Conservation (phyloP, 2,113 vertebrate species). For the Chinchilla lanigera region DNA sequence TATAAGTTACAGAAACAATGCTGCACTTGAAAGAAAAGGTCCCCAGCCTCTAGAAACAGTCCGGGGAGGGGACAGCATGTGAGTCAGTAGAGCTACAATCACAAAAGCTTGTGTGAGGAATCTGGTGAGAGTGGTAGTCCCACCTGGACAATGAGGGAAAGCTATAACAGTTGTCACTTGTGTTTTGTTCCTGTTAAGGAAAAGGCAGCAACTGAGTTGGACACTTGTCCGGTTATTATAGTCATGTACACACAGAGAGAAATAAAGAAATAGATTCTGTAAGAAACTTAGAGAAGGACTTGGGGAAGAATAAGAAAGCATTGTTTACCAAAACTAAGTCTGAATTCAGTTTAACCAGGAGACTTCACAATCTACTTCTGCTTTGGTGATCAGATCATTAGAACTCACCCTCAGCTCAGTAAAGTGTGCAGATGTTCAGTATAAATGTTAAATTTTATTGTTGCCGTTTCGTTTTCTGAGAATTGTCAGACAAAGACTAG, state of each 20-base stretch:
- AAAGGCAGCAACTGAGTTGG: not conserved
- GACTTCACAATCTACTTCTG: not conserved
- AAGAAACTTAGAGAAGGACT: not conserved
- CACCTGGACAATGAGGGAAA: not conserved
- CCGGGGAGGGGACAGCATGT: not conserved
- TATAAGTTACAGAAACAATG: not conserved
- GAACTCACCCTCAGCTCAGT: not conserved
- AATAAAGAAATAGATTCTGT: not conserved
- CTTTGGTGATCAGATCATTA: not conserved
- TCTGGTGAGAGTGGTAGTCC: fast-evolving
- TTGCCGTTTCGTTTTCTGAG: not conserved
- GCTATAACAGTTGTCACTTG: not conserved
- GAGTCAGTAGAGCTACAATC: not conserved
- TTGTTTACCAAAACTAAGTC: not conserved
- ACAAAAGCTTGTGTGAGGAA: not conserved
- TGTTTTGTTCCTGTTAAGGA: conserved; percentile 17
- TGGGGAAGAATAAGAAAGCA: not conserved
- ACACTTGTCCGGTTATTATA: not conserved
- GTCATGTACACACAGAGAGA: not conserved
- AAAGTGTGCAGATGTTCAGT: not conserved
- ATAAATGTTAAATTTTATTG: not conserved
- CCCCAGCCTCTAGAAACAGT: not conserved
- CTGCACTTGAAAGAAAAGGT: not conserved
- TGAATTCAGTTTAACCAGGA: not conserved
- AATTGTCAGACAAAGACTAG: not conserved